Conservation (phyloP, 2,797 vertebrate species). For the Sebastiscus albofasciatus region DNA sequence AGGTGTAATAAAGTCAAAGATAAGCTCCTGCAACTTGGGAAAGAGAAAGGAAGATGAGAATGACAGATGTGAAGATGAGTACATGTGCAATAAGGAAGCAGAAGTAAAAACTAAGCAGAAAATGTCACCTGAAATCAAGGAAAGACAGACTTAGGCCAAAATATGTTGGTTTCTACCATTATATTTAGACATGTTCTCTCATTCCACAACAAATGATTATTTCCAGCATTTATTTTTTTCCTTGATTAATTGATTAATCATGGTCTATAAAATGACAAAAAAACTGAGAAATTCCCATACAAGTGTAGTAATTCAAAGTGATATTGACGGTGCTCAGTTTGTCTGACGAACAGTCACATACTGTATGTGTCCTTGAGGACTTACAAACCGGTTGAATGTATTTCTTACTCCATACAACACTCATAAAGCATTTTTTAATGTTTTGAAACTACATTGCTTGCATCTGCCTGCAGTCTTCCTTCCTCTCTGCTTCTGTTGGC, state of each 20-base stretch:
- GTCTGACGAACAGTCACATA: not conserved
- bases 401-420: too few species aligned
- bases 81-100: not conserved
- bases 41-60: not conserved
- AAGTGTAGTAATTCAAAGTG: not conserved
- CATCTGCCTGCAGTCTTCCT: too few species aligned
- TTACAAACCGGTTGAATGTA: not conserved
- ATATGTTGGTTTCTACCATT: not conserved
- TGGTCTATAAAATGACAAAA: not conserved
- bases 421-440: too few species aligned
- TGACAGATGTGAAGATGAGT: not conserved
- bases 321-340: not conserved
- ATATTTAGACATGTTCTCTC: not conserved
- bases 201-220: not conserved
- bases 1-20: conserved; percentile 23
- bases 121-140: not conserved
- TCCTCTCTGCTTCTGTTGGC: too few species aligned
- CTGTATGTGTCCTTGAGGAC: not conserved
- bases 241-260: not conserved
- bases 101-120: not conserved
- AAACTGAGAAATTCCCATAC: not conserved
- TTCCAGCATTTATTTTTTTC: not conserved
- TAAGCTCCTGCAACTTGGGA: not conserved
- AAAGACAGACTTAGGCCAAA: not conserved
- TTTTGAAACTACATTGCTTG: too few species aligned